phyloP scores from a whole-genome alignment of 2,113 vertebrate species.

The Platycercus adscitus region DNA sequence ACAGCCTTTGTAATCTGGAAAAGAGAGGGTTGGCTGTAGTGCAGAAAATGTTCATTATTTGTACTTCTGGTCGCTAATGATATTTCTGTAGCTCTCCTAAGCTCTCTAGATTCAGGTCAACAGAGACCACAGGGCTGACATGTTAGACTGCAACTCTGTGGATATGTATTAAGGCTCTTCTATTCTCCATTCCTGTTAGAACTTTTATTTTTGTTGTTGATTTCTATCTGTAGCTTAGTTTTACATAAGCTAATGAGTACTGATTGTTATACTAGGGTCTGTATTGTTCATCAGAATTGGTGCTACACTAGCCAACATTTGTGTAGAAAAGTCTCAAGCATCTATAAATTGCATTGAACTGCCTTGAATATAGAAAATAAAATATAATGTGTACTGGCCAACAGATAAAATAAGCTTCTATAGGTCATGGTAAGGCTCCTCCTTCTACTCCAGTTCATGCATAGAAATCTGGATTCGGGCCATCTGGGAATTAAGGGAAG shows the following conservation, averaged over 20 bases:
- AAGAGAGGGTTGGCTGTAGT: neutral
- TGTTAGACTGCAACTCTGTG: fast-evolving
- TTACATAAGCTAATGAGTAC: neutral
- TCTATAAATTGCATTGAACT: neutral
- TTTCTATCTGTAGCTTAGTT: neutral
- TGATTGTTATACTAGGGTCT: fast-evolving
- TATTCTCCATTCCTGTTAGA: neutral
- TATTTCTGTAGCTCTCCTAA: neutral
- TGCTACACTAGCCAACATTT: fast-evolving
- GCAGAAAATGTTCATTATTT: neutral
- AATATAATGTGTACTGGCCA: neutral
- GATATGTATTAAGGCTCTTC: neutral
- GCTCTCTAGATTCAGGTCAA: neutral
- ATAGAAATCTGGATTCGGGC: neutral
- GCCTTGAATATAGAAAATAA: neutral
- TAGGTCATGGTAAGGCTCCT: neutral
- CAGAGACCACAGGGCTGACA: neutral
- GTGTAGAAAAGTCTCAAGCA: neutral
- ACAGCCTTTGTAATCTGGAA: neutral
- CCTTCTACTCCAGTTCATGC: neutral
- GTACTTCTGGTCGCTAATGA: neutral
- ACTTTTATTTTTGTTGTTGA: neutral
- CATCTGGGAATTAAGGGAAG: neutral
- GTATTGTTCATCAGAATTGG: neutral
- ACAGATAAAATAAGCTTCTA: neutral